Evolutionary conservation across 1,140 invertebrate genomes (phyloP), one percentile per base, ranked within the genome.

Genomic region (Nephila pilipes): DNA sequence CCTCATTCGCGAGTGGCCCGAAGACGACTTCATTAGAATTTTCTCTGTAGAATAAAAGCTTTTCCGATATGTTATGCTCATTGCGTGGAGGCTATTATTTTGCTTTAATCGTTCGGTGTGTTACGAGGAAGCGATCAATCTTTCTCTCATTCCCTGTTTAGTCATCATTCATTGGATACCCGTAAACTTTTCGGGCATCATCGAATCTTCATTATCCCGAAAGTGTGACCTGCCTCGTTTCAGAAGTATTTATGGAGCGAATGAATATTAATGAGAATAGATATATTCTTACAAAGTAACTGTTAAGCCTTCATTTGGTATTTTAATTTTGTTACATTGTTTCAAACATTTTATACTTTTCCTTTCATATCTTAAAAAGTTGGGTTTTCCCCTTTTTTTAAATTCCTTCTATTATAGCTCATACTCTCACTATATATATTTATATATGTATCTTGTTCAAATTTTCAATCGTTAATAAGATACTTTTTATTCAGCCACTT

Each of bases 21-120:
- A 85, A n/a, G 88, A 93, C 69, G 83, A 29, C 83, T 93, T 93
- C 91, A 93, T 93, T 93, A 87, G 90, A 60, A 46, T 57, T 54
- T 22, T 57, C 38, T 38, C n/a, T 22, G 29, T n/a, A 57, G 29
- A 57, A 29, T 25, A 85, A 92, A 69, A 85, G 90, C 55, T 81
- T 85, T 85, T 85, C 90, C 90, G 36, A 38, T 83, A 46, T 60
- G 69, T 87, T 54, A 87, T 55, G 65, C 29, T 20, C 65, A 46
- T 29, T 46, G 57, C 65, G 46, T 20, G 81, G 65, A n/a, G 29
- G 46, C 20, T 46, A 55, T 85, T 85, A 92, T 92, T 92, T 92
- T 92, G 85, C 85, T 92, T 85, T 85, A 75, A 92, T 92, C 90
- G 80, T 57, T 75, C 36, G 55, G 22, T 87, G 80, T 83, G 32